Conservation (phyloP, 2,113 vertebrate genomes). For the Pseudorectes ferrugineus region DNA sequence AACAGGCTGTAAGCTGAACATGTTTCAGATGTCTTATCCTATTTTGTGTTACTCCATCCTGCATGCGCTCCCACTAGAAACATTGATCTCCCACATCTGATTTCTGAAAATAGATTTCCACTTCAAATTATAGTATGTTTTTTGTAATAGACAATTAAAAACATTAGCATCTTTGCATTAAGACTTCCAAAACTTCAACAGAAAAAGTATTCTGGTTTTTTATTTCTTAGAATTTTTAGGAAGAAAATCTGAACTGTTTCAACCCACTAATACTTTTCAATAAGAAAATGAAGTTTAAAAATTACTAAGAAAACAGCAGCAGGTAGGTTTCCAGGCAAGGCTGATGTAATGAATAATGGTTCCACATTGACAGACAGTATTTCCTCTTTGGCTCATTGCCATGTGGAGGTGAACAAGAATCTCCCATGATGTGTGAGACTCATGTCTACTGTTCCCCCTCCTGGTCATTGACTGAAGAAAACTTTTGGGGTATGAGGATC, state of each 20-base stretch:
- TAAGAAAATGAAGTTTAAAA: slow-evolving; percentile 60
- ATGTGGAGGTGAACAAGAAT: neutral
- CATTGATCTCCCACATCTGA: neutral
- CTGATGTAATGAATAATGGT: neutral
- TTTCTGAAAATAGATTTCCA: neutral
- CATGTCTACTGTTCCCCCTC: fast-evolving
- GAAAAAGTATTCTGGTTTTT: neutral
- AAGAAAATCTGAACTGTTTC: slow-evolving; percentile 58
- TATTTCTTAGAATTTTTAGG: neutral
- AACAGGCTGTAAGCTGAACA: neutral
- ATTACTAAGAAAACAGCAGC: slow-evolving; percentile 66
- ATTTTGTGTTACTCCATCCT: neutral
- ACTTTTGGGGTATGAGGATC: neutral
- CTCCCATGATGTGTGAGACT: neutral
- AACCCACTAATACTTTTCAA: slow-evolving; percentile 49
- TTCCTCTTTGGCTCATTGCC: neutral
- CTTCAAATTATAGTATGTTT: neutral
- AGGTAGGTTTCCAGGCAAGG: slow-evolving; percentile 20
- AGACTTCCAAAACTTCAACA: neutral
- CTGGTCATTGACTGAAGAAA: neutral
- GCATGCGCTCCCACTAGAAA: neutral
- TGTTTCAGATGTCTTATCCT: neutral
- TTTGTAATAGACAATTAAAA: neutral
- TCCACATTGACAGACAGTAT: neutral
- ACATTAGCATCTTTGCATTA: neutral